Percentiles rank a stretch among this genome's conserved stretches.
Conservation (phyloP, 2,888 invertebrate genomes). For the Acanthococcus lagerstroemiae region DNA sequence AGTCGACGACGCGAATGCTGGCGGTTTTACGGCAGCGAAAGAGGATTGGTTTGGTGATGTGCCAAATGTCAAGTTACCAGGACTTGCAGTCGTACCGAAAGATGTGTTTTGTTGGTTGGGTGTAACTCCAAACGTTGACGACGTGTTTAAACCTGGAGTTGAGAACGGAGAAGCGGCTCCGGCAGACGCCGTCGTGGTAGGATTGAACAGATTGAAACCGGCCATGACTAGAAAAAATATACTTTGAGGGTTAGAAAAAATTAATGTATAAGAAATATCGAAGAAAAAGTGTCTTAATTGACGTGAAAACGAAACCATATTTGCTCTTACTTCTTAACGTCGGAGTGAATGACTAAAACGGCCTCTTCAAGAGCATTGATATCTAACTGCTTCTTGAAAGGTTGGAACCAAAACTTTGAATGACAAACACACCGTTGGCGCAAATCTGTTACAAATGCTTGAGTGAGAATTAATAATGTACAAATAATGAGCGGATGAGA, state of each 20-base stretch:
- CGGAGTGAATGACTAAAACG: no score
- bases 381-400: no score
- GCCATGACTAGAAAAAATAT: slow-evolving; percentile 11
- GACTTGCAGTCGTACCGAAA: slow-evolving; percentile 8
- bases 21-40: slow-evolving; percentile 4
- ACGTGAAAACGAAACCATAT: no score
- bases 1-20: background rate
- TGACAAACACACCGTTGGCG: no score
- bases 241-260: background rate
- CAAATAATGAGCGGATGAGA: no score
- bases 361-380: no score
- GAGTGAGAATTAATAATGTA: no score
- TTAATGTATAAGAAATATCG: background rate
- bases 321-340: no score
- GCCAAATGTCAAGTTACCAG: background rate
- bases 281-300: no score
- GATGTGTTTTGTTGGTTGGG: slow-evolving; percentile 4
- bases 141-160: background rate
- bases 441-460: no score
- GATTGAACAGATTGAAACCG: slow-evolving; percentile 11
- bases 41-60: background rate
- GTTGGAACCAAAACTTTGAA: no score
- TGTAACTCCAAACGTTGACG: background rate
- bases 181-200: background rate
- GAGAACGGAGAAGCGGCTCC: background rate